Percentiles rank a stretch among this genome's conserved stretches.
Evolutionary conservation across 2,113 vertebrate genomes (phyloP).

Genomic region (Laticauda colubrina): DNA sequence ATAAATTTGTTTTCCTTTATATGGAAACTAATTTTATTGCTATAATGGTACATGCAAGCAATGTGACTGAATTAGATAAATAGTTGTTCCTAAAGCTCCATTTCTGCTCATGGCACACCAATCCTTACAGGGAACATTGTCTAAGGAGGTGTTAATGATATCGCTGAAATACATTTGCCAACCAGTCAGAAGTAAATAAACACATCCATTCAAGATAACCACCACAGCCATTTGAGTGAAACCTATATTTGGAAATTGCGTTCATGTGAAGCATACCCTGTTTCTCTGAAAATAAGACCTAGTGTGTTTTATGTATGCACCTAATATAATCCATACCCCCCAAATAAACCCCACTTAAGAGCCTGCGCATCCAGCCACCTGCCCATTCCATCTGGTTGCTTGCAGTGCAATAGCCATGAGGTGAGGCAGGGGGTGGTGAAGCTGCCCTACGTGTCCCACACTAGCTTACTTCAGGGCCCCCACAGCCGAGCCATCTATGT

Average conservation of each 20-base stretch:
- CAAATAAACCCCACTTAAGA: no score
- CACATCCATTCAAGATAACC: not conserved
- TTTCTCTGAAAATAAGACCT: no score
- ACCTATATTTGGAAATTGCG: not conserved
- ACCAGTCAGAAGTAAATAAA: not conserved
- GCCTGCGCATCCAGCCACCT: no score
- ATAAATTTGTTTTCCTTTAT: not conserved
- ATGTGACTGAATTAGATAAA: not conserved
- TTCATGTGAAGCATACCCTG: not conserved
- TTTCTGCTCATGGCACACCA: not conserved
- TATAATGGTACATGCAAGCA: not conserved
- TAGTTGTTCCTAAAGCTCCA: not conserved
- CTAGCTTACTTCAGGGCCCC: no score
- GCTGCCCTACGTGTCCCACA: no score
- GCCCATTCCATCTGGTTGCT: no score
- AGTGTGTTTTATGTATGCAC: no score
- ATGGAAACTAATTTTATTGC: not conserved
- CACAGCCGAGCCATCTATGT: no score
- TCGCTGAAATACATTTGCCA: not conserved
- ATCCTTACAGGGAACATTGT: not conserved
- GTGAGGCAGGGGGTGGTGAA: no score
- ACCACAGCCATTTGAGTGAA: not conserved
- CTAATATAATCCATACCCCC: no score
- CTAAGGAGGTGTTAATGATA: not conserved
- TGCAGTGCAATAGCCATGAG: no score